Percentiles rank a stretch among this genome's conserved stretches.
These are phyloP conservation scores for Hyles euphorbiae DNA, from an alignment of 1,140 invertebrate genomes.

Conservation along the genomic window DNA sequence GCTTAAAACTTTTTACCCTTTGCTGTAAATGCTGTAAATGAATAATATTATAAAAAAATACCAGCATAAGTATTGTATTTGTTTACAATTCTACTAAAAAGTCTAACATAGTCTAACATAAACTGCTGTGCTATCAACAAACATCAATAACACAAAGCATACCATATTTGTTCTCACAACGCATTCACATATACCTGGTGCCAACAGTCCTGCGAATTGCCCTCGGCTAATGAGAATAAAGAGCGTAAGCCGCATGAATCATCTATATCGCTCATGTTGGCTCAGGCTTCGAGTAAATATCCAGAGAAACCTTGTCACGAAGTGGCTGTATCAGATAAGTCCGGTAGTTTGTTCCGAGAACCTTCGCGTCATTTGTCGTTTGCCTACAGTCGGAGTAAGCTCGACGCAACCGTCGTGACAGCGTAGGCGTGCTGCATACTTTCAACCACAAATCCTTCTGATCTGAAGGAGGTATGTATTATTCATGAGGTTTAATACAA, in stretches of 20 bases:
- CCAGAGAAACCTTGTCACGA: slow-evolving; percentile 52
- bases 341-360: slow-evolving; percentile 59
- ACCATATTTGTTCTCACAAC: no score
- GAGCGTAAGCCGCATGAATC: not conserved
- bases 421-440: slow-evolving; percentile 38
- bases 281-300: slow-evolving; percentile 33
- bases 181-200: no score
- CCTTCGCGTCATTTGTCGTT: slow-evolving; percentile 55
- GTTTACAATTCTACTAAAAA: no score
- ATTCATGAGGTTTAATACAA: slow-evolving; percentile 1
- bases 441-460: slow-evolving; percentile 17
- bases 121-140: no score
- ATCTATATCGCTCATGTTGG: not conserved
- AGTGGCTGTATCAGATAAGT: slow-evolving; percentile 62
- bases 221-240: no score
- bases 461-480: slow-evolving; percentile 10
- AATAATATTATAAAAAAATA: not conserved
- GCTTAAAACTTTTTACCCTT: not conserved
- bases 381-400: slow-evolving; percentile 23
- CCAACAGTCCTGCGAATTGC: no score
- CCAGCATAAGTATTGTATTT: no score
- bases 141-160: no score
- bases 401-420: slow-evolving; percentile 42
- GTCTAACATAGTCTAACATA: no score
- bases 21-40: not conserved